Base-by-base conservation (phyloP, 1,140 invertebrate species). In the Physella acuta region DNA sequence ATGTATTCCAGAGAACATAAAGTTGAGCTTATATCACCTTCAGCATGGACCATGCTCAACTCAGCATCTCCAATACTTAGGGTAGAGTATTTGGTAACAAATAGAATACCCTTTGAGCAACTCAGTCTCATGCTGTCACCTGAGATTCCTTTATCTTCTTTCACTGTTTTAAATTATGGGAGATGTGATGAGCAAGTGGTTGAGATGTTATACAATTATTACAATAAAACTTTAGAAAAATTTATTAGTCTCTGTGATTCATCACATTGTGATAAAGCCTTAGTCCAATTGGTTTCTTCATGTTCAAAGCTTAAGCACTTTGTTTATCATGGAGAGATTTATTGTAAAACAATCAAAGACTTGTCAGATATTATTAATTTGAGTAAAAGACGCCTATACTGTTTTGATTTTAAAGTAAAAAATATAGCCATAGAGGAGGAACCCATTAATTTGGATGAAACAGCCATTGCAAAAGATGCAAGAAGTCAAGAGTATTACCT, bases 171-270 rank as follows among this genome's bases (percentile, higher is more conserved):
- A 16, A 37, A 55, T 1, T 67, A 67, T 67, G 64, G 64, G 3
- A 37, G 53, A 26, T 67, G 64, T 56, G 64, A 56, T 28, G n/a
- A 0, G 16, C 33, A 30, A 3, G 20, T 67, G 24, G 37, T 67
- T 39, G 51, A 56, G n/a, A 33, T 3, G 14, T 20, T 67, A 2
- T 3, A 16, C 14, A 28, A 33, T 4, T 28, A 36, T 4, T 67
- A 56, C 28, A 55, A 36, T 14, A 11, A 37, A 17, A 55, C 51
- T 2, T 26, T 67, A n/a, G 34, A 37, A 24, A 55, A 36, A 28
- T 67, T 67, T 37, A n/a, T 56, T 31, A 33, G 52, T 56, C 30
- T 67, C 2, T 67, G 64, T 39, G 64, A 67, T 26, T 34, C 64
- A 3, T 16, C 30, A 44, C 16, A 56, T 30, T 67, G 64, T 51